phyloP scores from a whole-genome alignment of 53 echinoderm and acorn worm species.

The Holothuria leucospilota region DNA sequence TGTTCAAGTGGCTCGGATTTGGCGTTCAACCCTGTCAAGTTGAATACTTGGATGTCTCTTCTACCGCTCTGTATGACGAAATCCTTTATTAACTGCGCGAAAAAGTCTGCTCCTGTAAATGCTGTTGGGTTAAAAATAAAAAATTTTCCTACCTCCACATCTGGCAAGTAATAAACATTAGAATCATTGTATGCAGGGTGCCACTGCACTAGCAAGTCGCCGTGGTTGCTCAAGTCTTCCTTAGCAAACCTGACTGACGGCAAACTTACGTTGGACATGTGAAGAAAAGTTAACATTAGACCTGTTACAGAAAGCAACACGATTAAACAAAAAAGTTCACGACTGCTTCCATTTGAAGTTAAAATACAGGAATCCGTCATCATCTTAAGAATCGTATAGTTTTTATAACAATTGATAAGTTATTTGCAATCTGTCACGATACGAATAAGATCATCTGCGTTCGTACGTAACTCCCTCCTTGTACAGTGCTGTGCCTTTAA shows the following conservation, averaged over 20 bases:
- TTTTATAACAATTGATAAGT: too few relatives aligned
- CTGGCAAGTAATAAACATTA: slow-evolving; percentile 2
- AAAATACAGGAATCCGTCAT: too few relatives aligned
- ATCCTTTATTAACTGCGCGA: not conserved
- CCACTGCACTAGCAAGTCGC: not conserved
- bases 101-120: slow-evolving; percentile 9
- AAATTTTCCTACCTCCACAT: not conserved
- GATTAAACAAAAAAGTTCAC: not conserved
- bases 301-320: not conserved
- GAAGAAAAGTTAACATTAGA: not conserved
- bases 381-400: too few relatives aligned
- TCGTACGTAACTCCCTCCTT: too few relatives aligned
- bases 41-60: not conserved
- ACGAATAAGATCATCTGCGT: too few relatives aligned
- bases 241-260: not conserved
- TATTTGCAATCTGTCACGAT: too few relatives aligned
- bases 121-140: slow-evolving; percentile 8
- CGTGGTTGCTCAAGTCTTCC: not conserved
- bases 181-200: not conserved
- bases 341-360: too few relatives aligned
- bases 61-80: not conserved
- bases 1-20: not conserved
- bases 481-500: too few relatives aligned
- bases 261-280: not conserved
- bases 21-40: not conserved